phyloP scores from a whole-genome alignment of 2,888 invertebrate genomes.

The Erebia palarica region DNA sequence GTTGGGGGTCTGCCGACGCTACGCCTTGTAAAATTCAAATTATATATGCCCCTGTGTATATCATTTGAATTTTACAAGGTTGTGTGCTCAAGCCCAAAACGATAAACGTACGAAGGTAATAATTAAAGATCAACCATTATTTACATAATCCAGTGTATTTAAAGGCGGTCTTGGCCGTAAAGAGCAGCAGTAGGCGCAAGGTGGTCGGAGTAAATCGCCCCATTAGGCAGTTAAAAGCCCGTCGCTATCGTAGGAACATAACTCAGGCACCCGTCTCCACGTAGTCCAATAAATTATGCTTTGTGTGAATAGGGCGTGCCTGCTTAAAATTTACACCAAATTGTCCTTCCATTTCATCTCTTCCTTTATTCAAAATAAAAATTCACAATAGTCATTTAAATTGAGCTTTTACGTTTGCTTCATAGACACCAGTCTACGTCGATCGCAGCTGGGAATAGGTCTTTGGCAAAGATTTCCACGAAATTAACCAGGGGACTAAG shows the following conservation, averaged over 20 bases:
- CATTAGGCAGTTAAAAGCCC: conserved; percentile 83
- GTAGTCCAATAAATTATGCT: conserved; percentile 78
- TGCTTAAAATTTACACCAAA: conserved; percentile 81
- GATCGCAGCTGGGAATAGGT: no score
- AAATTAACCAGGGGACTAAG: no score
- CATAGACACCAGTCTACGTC: no score
- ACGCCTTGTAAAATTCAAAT: no score
- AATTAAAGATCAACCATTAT: conserved; percentile 30
- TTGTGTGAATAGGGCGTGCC: conserved; percentile 79
- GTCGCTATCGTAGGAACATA: conserved; percentile 80
- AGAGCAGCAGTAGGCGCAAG: conserved; percentile 67
- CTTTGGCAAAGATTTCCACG: no score
- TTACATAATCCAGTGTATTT: conserved; percentile 41
- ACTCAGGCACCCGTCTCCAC: conserved; percentile 80
- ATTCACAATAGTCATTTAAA: conserved; percentile 19
- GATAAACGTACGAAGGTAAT: conserved; percentile 19
- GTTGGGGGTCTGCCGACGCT: no score
- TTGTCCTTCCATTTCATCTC: conserved; percentile 74
- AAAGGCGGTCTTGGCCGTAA: conserved; percentile 59
- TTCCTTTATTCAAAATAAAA: conserved; percentile 65
- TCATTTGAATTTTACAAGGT: neutral
- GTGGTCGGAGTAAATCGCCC: conserved; percentile 80
- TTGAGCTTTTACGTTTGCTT: neutral
- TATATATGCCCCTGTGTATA: neutral
- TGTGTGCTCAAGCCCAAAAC: neutral